These are phyloP conservation scores for Macrobrachium nipponense DNA, from an alignment of 1,140 invertebrate genomes.

Conservation along the genomic window DNA sequence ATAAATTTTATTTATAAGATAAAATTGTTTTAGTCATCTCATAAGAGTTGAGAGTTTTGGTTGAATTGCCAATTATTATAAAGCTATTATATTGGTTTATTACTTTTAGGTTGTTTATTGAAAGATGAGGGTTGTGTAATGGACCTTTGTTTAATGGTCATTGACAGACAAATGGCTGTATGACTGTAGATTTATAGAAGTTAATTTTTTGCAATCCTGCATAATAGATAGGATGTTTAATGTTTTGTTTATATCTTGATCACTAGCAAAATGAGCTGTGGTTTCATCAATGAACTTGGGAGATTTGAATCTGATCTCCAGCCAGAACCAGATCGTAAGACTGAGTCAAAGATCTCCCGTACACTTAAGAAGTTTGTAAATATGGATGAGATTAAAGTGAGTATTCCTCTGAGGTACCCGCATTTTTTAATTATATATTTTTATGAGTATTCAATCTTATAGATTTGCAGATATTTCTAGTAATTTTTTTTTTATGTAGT, in stretches of 20 bases:
- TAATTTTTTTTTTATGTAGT: too few relatives aligned
- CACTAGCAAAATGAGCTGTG: conserved; percentile 49
- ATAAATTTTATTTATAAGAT: too few relatives aligned
- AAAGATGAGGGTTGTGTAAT: too few relatives aligned
- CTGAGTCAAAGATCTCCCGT: conserved; percentile 21
- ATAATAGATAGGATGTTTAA: background rate
- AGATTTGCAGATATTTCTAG: background rate
- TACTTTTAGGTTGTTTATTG: too few relatives aligned
- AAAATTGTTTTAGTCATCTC: too few relatives aligned
- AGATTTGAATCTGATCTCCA: conserved; percentile 47
- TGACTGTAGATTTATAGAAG: too few relatives aligned
- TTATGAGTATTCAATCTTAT: background rate
- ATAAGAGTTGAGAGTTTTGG: too few relatives aligned
- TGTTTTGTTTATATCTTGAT: background rate
- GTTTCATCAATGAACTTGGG: conserved; percentile 51
- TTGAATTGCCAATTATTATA: too few relatives aligned
- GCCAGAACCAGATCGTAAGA: conserved; percentile 34
- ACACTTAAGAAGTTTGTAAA: conserved; percentile 41
- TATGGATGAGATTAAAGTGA: conserved; percentile 47
- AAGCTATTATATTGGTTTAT: too few relatives aligned
- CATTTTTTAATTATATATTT: background rate
- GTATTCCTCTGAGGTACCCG: background rate
- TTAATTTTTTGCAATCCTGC: background rate
- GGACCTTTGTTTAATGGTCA: too few relatives aligned
- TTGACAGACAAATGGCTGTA: too few relatives aligned